Conservation (phyloP, 2,113 vertebrate genomes). For the Nesoenas mayeri region DNA sequence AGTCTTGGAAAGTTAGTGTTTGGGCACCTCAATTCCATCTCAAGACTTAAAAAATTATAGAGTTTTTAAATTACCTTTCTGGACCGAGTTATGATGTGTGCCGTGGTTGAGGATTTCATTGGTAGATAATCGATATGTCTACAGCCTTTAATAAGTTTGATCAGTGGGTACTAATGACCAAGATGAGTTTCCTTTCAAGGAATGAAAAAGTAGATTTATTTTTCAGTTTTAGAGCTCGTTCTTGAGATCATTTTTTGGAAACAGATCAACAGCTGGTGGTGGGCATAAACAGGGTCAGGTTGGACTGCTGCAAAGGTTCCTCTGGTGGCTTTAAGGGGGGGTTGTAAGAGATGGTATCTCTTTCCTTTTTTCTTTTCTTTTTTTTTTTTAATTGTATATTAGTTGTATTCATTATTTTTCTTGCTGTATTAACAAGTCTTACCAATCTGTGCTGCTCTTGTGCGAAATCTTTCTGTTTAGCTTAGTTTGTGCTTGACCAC, state of each 20-base stretch:
- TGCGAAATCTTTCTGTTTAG: neutral
- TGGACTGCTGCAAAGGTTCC: neutral
- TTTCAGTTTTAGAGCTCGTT: neutral
- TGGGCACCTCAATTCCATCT: neutral
- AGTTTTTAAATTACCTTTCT: neutral
- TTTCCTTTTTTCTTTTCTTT: too few relatives aligned
- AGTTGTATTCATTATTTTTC: neutral
- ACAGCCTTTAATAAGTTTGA: neutral
- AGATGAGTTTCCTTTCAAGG: neutral
- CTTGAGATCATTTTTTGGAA: neutral
- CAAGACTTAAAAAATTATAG: neutral
- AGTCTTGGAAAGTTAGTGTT: neutral
- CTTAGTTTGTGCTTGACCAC: neutral
- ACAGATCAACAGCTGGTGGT: neutral
- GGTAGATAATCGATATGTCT: neutral
- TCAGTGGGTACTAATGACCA: neutral
- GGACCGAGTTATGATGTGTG: neutral
- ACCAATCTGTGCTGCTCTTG: neutral
- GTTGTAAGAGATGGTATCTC: fast-evolving
- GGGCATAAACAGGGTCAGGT: neutral
- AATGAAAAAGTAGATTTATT: neutral
- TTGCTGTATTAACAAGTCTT: neutral
- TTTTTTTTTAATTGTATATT: neutral
- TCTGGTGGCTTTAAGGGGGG: neutral
- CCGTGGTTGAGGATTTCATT: neutral